A percentile compares a stretch with the other conserved stretches of the same genome.
Conservation (phyloP, 2,888 invertebrate species). For the Laspeyria flexula region DNA sequence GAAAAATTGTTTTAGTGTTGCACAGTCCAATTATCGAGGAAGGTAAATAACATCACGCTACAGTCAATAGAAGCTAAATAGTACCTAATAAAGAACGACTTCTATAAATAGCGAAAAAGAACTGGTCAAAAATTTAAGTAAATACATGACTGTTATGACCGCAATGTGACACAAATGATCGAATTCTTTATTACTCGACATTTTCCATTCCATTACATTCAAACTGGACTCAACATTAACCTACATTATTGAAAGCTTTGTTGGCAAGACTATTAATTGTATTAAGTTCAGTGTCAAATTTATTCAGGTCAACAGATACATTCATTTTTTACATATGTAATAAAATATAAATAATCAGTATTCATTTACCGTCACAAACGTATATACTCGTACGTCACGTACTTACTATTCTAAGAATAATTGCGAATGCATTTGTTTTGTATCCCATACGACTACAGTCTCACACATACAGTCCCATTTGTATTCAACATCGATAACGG, state of each 20-base stretch:
- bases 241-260: constrained; percentile 6
- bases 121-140: too few species aligned
- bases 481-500: constrained; percentile 47
- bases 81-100: too few species aligned
- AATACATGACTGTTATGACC: too few species aligned
- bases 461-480: constrained; percentile 45
- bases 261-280: neutral
- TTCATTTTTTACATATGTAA: constrained; percentile 17
- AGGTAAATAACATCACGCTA: too few species aligned
- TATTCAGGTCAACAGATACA: constrained; percentile 4
- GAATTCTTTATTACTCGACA: neutral
- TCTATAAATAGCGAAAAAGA: too few species aligned
- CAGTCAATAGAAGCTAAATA: too few species aligned
- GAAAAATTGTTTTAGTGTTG: too few species aligned
- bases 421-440: constrained; percentile 37
- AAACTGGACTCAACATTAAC: constrained; percentile 11
- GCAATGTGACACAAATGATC: constrained; percentile 8
- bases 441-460: constrained; percentile 15
- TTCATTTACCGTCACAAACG: constrained; percentile 25
- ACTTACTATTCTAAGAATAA: constrained; percentile 46
- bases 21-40: too few species aligned
- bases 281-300: constrained; percentile 10
- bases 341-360: constrained; percentile 19
- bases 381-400: constrained; percentile 34
- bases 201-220: constrained; percentile 1